Evolutionary conservation across 2,797 vertebrate species (phyloP), one percentile per base, ranked within the genome.

Genomic region (Sebastes diploproa): DNA sequence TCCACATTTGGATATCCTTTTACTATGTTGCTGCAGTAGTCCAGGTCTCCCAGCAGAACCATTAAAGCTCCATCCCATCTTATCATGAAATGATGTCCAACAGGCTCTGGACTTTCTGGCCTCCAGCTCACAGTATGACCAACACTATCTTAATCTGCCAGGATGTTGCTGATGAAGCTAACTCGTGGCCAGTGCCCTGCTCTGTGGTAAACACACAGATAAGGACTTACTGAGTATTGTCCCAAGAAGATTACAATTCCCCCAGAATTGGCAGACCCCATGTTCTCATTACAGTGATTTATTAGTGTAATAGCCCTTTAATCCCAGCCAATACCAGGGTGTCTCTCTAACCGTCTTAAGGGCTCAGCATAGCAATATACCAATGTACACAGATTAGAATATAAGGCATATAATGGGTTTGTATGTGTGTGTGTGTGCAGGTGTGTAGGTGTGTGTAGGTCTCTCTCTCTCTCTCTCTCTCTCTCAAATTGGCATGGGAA

Each of bases 281-380:
- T 63, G 68, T 77, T 80, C 61, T 84, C 73, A 72, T 80, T 80
- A 61, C 68, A 58, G 27, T 73, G 62, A 84, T 77, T 65, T 69
- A 84, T 74, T 80, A 50, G 58, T 77, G 73, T 65, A 80, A 81
- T 54, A 72, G 56, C 29, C 55, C 68, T 77, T 64, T 77, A 84
- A 76, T 77, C 36, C 58, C 59, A 27, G 25, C 59, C 50, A 63
- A 72, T 72, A 66, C 56, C 46, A 58, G 50, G 16, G 27, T 62
- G 34, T 16, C 32, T 70, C 56, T 56, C 29, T 72, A 59, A 70
- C 46, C 20, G 2, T 70, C 7, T 66, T 72, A 76, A 72, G 61
- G 66, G 54, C 61, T 72, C n/a, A 52, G 42, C 22, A 60, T 38
- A 54, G 23, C 60, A 71, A 55, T 67, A 58, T 55, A 30, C 52